These are phyloP conservation scores for Reticulitermes speratus DNA, from an alignment of 1,140 invertebrate species.

Conservation along the genomic window DNA sequence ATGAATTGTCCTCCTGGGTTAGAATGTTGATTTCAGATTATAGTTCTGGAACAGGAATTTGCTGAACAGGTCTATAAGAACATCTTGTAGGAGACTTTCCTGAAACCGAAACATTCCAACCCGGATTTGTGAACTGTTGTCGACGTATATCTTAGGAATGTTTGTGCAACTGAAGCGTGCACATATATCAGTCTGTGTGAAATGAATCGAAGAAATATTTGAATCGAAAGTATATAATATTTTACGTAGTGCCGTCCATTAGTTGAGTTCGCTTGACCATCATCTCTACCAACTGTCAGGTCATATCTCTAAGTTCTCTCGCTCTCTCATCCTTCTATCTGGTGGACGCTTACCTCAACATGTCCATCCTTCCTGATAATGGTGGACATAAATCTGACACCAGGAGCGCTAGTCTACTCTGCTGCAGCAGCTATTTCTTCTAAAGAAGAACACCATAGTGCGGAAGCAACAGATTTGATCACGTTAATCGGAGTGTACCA, in stretches of 20 bases:
- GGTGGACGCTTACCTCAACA: slow-evolving; percentile 22
- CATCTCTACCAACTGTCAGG: slow-evolving; percentile 4
- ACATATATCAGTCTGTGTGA: slow-evolving; percentile 5
- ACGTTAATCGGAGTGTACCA: too few species aligned
- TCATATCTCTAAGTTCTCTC: slow-evolving; percentile 3
- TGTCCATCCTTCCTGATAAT: slow-evolving; percentile 32
- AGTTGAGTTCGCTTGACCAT: not conserved
- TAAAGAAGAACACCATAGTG: not conserved
- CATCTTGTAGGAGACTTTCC: too few species aligned
- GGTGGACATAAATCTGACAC: slow-evolving; percentile 32
- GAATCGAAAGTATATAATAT: slow-evolving; percentile 15
- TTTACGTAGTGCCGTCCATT: not conserved
- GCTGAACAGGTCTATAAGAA: too few species aligned
- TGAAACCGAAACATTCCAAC: not conserved
- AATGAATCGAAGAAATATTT: slow-evolving; percentile 6
- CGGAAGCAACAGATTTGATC: not conserved
- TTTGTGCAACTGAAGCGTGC: not conserved
- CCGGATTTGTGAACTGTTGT: not conserved
- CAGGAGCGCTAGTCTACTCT: slow-evolving; percentile 17
- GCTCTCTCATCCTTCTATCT: slow-evolving; percentile 25
- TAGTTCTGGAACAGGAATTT: too few species aligned
- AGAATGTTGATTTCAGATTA: too few species aligned
- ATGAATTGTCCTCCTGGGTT: too few species aligned
- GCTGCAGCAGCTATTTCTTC: not conserved
- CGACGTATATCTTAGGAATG: not conserved